phyloP scores from a whole-genome alignment of 2,113 vertebrate genomes.

The Corythornis cristatus region DNA sequence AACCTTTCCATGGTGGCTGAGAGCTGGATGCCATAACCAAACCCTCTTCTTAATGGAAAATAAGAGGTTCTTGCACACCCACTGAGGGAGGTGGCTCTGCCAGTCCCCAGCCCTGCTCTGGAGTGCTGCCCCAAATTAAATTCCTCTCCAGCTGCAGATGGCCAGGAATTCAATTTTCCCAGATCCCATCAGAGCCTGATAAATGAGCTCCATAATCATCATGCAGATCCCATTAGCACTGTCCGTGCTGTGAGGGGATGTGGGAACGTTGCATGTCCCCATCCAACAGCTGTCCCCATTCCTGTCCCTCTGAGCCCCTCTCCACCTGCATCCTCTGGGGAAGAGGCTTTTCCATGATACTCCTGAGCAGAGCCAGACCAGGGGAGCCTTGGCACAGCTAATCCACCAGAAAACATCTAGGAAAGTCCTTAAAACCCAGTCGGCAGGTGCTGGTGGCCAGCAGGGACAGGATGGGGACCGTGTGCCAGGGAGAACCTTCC shows the following conservation, averaged over 20 bases:
- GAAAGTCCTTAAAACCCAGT: neutral
- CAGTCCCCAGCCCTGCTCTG: neutral
- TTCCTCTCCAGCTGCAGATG: slow-evolving; percentile 48
- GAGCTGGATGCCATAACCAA: neutral
- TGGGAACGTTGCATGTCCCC: neutral
- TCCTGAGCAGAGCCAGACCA: neutral
- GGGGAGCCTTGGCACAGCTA: neutral
- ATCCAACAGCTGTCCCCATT: neutral
- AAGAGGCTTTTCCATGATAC: neutral
- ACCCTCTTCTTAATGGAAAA: neutral
- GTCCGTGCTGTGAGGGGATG: neutral
- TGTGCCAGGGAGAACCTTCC: neutral
- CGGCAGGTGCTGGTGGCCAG: neutral
- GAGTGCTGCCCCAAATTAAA: neutral
- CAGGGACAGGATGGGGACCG: neutral
- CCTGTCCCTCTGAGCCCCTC: accelerated
- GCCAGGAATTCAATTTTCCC: slow-evolving; percentile 53
- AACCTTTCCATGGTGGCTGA: accelerated
- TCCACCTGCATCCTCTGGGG: neutral
- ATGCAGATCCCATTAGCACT: neutral
- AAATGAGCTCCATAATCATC: slow-evolving; percentile 1
- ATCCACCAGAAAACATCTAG: neutral
- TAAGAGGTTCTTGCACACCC: accelerated
- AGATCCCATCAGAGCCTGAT: slow-evolving; percentile 12
- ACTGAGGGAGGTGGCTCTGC: neutral